Evolutionary conservation across 2,888 invertebrate species (phyloP).

Genomic region (Scaptomyza flava): DNA sequence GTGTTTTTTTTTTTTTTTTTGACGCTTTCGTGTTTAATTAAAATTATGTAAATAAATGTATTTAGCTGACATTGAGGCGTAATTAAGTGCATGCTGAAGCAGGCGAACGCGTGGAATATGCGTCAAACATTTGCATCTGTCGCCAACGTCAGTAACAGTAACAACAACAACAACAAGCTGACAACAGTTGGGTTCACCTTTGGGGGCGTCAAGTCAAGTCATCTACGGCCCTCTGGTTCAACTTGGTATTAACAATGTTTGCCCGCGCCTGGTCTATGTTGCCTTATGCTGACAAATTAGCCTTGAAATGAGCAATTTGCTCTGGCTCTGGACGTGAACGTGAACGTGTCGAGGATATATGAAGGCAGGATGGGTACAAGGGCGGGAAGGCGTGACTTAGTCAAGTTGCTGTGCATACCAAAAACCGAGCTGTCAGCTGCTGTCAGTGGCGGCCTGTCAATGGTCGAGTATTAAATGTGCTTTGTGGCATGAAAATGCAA

Average conservation of each 20-base stretch:
- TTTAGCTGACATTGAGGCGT: conserved; percentile 66
- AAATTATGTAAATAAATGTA: conserved; percentile 81
- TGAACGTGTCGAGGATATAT: conserved; percentile 21
- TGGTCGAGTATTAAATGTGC: conserved; percentile 72
- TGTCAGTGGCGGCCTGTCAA: conserved; percentile 71
- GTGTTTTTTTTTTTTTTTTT: conserved; percentile 8
- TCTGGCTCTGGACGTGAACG: conserved; percentile 53
- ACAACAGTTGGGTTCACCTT: conserved; percentile 37
- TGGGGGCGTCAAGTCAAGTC: conserved; percentile 23
- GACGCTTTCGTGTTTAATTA: conserved; percentile 70
- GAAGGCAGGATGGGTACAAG: background rate
- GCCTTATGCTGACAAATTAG: conserved; percentile 78
- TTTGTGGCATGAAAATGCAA: conserved; percentile 75
- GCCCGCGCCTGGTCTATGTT: conserved; percentile 17
- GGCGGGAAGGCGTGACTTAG: conserved; percentile 15
- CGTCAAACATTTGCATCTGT: conserved; percentile 62
- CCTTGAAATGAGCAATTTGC: conserved; percentile 81
- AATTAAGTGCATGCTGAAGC: conserved; percentile 66
- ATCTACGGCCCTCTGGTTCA: conserved; percentile 7
- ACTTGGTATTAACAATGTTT: conserved; percentile 37
- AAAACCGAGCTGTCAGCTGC: conserved; percentile 73
- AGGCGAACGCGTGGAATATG: conserved; percentile 24
- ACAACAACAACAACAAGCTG: conserved; percentile 15
- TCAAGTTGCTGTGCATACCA: conserved; percentile 61
- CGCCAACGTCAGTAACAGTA: conserved; percentile 17